Evolutionary conservation across 2,113 vertebrate genomes (phyloP).

Genomic region (Nansenia antarctica): DNA sequence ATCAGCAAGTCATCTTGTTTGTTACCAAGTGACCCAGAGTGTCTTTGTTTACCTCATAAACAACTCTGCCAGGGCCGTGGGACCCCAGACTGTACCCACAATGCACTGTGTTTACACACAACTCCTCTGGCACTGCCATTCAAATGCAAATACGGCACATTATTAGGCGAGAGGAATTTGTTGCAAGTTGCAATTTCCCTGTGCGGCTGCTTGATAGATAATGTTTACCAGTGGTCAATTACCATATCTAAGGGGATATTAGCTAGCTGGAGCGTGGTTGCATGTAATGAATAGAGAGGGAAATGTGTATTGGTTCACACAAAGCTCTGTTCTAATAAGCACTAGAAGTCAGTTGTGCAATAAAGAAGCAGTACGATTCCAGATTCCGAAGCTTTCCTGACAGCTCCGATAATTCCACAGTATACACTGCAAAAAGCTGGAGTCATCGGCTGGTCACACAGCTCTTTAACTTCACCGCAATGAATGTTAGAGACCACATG

Average conservation of each 20-base stretch:
- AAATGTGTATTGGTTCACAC: constrained; percentile 54
- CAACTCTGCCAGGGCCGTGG: constrained; percentile 5
- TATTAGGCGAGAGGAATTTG: constrained; percentile 46
- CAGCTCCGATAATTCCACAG: constrained; percentile 14
- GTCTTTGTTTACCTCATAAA: background rate
- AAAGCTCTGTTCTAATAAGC: constrained; percentile 51
- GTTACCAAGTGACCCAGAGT: too few species aligned
- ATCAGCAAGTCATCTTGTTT: too few species aligned
- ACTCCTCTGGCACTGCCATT: background rate
- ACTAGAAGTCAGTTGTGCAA: constrained; percentile 17
- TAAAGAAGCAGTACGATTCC: constrained; percentile 42
- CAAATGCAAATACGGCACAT: constrained; percentile 29
- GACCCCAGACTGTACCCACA: background rate
- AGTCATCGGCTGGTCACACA: background rate
- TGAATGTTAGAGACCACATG: background rate
- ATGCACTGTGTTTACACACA: background rate
- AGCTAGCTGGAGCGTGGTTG: constrained; percentile 32
- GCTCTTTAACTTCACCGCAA: constrained; percentile 18
- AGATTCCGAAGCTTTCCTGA: constrained; percentile 38
- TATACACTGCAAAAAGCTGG: background rate
- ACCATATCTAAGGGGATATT: constrained; percentile 52
- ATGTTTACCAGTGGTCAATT: constrained; percentile 60
- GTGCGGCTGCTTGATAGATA: constrained; percentile 45
- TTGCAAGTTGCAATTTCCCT: constrained; percentile 51
- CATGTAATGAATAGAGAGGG: constrained; percentile 41